Percentiles rank a stretch among this genome's conserved stretches.
These are phyloP conservation scores for Neoseiulus cucumeris DNA, from an alignment of 1,140 invertebrate genomes.

Conservation along the genomic window DNA sequence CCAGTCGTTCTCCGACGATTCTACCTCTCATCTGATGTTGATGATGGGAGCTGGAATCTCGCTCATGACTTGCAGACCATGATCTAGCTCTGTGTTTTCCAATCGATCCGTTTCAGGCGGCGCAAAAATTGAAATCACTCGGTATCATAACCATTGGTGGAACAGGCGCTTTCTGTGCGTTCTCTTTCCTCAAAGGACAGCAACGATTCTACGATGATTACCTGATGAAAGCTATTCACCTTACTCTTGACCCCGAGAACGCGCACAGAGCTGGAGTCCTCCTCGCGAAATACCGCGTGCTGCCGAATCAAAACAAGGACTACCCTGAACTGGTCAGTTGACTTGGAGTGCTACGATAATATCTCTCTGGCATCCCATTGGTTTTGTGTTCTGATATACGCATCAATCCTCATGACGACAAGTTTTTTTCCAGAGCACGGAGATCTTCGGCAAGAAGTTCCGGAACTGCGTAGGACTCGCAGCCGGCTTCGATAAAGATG, in stretches of 20 bases:
- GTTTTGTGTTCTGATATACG: too few relatives aligned
- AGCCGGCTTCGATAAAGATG: conserved; percentile 95
- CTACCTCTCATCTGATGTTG: too few relatives aligned
- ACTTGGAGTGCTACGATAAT: too few relatives aligned
- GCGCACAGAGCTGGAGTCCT: conserved; percentile 18
- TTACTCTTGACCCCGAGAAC: conserved; percentile 20
- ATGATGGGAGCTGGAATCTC: too few relatives aligned
- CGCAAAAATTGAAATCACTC: not conserved
- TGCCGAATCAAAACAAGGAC: not conserved
- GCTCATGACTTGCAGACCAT: too few relatives aligned
- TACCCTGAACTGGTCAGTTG: not conserved
- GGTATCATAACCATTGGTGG: not conserved
- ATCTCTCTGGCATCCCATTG: too few relatives aligned
- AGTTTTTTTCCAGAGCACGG: conserved; percentile 22
- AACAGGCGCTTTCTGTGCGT: conserved; percentile 6
- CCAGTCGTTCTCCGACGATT: too few relatives aligned
- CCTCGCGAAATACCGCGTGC: not conserved
- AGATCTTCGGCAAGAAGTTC: conserved; percentile 35
- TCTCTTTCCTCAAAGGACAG: not conserved
- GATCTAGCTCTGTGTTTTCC: too few relatives aligned
- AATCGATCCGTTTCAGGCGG: not conserved
- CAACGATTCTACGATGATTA: conserved; percentile 6
- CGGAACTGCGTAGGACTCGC: conserved; percentile 82
- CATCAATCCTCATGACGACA: too few relatives aligned
- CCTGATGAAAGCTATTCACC: conserved; percentile 16